A percentile compares a stretch with the other conserved stretches of the same genome.
These are phyloP conservation scores for Salminus brasiliensis DNA, from an alignment of 2,113 vertebrate species.

Conservation along the genomic window DNA sequence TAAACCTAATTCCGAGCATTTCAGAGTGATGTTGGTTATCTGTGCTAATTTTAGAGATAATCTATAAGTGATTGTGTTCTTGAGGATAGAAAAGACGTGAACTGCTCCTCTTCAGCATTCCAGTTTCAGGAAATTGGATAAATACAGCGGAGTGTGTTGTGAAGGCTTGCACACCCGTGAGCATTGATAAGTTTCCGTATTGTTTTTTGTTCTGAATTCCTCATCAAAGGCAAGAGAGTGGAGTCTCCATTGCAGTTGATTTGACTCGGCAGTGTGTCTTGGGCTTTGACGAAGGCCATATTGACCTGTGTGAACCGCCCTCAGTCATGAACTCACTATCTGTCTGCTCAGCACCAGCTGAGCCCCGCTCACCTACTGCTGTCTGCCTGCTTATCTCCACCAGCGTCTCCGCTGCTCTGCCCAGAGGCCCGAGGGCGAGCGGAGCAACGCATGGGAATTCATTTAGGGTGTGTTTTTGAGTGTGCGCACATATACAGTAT, in stretches of 20 bases:
- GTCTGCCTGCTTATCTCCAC: constrained; percentile 36
- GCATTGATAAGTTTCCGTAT: constrained; percentile 29
- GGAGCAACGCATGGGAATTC: constrained; percentile 39
- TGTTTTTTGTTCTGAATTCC: constrained; percentile 26
- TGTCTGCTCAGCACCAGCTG: constrained; percentile 53
- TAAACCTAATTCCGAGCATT: too few species aligned
- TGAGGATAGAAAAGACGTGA: not conserved
- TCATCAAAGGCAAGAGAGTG: constrained; percentile 33
- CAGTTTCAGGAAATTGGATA: not conserved
- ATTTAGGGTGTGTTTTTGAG: constrained; percentile 27
- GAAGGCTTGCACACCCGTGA: not conserved
- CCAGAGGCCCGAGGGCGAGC: constrained; percentile 36
- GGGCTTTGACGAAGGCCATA: constrained; percentile 53
- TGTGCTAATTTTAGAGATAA: too few species aligned
- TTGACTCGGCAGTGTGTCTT: constrained; percentile 39
- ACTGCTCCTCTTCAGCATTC: not conserved
- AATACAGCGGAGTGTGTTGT: not conserved
- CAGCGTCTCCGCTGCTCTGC: constrained; percentile 26
- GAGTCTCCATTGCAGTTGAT: constrained; percentile 38
- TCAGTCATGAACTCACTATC: constrained; percentile 44
- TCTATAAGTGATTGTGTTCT: not conserved
- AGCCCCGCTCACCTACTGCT: constrained; percentile 47
- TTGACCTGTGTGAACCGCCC: constrained; percentile 46
- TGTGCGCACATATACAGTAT: constrained; percentile 21
- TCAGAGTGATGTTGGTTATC: not conserved